A percentile compares a stretch with the other conserved stretches of the same genome.
phyloP scores from a whole-genome alignment of 2,113 vertebrate genomes.

The Zapus hudsonius region DNA sequence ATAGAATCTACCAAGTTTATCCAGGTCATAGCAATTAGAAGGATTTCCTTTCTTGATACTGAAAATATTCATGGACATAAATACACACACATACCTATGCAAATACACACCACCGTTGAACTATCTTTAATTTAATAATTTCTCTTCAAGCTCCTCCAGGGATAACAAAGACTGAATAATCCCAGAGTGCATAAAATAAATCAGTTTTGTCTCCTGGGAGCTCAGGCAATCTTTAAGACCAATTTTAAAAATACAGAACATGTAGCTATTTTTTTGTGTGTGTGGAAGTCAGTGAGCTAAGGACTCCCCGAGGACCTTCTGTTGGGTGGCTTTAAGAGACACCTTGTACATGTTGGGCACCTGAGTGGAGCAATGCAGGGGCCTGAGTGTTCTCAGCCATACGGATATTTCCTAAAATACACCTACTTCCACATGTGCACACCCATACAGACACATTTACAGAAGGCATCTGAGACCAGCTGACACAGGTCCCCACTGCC shows the following conservation, averaged over 20 bases:
- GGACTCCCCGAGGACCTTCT: neutral
- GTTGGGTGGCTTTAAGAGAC: constrained; percentile 34
- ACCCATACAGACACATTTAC: neutral
- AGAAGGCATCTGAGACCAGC: neutral
- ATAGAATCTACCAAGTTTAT: neutral
- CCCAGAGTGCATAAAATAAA: neutral
- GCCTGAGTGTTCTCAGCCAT: neutral
- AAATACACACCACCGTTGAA: neutral
- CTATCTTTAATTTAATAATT: neutral
- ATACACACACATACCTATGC: neutral
- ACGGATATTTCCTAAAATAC: neutral
- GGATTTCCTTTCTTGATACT: neutral
- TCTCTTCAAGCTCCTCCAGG: neutral
- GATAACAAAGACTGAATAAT: neutral
- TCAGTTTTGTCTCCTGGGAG: neutral
- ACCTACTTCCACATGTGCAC: neutral
- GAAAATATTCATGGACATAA: neutral
- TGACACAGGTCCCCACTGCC: neutral
- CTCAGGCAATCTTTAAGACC: neutral
- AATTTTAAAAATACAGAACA: neutral
- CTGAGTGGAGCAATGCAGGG: neutral
- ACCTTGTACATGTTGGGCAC: neutral
- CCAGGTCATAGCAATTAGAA: too few relatives aligned
- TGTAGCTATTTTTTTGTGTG: neutral
- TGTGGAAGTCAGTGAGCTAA: neutral